phyloP scores from a whole-genome alignment of 2,888 invertebrate genomes.

The Habroteleia sp. region DNA sequence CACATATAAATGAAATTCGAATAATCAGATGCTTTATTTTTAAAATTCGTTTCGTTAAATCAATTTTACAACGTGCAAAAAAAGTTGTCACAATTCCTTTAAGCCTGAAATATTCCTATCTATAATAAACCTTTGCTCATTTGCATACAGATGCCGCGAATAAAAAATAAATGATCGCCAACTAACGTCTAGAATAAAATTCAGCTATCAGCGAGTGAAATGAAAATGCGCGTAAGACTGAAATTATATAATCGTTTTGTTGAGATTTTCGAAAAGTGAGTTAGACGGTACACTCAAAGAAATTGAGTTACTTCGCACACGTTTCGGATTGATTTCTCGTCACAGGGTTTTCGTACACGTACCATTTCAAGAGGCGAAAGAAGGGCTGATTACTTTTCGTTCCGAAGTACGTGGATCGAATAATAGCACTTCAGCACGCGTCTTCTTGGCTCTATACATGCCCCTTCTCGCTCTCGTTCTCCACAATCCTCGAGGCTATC shows the following conservation, averaged over 20 bases:
- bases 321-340: constrained; percentile 74
- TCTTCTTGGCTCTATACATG: constrained; percentile 46
- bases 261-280: constrained; percentile 45
- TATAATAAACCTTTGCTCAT: no score
- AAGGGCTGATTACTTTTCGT: constrained; percentile 76
- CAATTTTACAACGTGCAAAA: no score
- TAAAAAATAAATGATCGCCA: no score
- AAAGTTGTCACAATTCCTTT: no score
- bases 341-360: constrained; percentile 65
- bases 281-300: constrained; percentile 60
- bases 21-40: no score
- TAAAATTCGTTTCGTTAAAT: no score
- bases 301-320: constrained; percentile 73
- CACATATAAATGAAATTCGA: no score
- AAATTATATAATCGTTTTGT: constrained; percentile 44
- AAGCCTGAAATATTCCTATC: no score
- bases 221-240: constrained; percentile 21
- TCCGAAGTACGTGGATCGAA: constrained; percentile 75
- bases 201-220: constrained; percentile 6
- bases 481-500: constrained; percentile 56
- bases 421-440: constrained; percentile 66
- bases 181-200: no score
- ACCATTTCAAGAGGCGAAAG: constrained; percentile 64
- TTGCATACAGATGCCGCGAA: no score
- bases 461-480: constrained; percentile 20